Percentiles rank a stretch among this genome's conserved stretches.
phyloP scores from a whole-genome alignment of 2,888 invertebrate genomes.

The Acleris holmiana region DNA sequence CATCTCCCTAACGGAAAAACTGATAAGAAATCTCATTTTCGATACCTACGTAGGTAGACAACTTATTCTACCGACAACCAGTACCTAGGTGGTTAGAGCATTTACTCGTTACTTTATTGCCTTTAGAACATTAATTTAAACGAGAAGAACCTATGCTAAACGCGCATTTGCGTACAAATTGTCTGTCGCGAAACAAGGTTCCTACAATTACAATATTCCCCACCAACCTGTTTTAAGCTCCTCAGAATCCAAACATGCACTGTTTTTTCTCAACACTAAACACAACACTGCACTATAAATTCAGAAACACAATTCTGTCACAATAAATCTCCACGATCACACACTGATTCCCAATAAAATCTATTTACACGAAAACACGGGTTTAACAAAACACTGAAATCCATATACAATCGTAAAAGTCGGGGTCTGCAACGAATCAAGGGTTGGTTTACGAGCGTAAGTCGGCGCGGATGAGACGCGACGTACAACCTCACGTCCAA shows the following conservation, averaged over 20 bases:
- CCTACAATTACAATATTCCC: conserved; percentile 31
- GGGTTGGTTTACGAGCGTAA: conserved; percentile 53
- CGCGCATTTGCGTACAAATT: conserved; percentile 15
- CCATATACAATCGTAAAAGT: conserved; percentile 44
- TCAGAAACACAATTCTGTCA: conserved; percentile 1
- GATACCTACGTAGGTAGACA: no score
- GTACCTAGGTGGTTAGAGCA: no score
- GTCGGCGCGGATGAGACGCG: conserved; percentile 29
- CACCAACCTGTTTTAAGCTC: conserved; percentile 49
- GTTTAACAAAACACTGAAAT: conserved; percentile 55
- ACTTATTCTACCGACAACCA: no score
- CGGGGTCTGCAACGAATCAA: conserved; percentile 44
- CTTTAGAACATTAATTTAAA: conserved; percentile 4
- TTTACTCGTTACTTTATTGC: background rate
- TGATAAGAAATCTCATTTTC: no score
- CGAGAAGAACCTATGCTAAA: conserved; percentile 4
- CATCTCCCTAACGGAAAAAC: no score
- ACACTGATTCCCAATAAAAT: conserved; percentile 51
- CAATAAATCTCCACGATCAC: conserved; percentile 47
- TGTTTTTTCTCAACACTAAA: conserved; percentile 47
- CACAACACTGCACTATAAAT: conserved; percentile 46
- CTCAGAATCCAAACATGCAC: conserved; percentile 35
- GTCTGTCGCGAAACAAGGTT: conserved; percentile 6
- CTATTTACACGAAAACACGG: conserved; percentile 36
- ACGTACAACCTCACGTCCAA: conserved; percentile 33